Conservation (phyloP, 2,797 vertebrate species). For the Paedocypris micromegethes region DNA sequence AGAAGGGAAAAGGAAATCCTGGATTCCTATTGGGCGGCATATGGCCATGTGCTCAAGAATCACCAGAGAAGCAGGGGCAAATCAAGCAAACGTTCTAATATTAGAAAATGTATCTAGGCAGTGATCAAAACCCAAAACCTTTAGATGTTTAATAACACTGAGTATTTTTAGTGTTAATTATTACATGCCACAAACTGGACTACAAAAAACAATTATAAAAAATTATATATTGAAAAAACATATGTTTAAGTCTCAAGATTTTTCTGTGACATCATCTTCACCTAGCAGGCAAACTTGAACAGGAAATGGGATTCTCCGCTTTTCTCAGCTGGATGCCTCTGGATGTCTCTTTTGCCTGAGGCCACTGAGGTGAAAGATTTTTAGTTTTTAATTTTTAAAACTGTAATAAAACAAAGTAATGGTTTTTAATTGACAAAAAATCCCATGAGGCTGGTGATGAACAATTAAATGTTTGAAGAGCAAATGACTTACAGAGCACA, state of each 20-base stretch:
- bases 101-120: slow-evolving; percentile 81
- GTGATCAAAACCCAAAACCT: slow-evolving; percentile 63
- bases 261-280: not conserved
- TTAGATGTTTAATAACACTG: slow-evolving; percentile 47
- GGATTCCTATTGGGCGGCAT: slow-evolving; percentile 63
- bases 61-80: slow-evolving; percentile 71
- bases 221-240: too few species aligned
- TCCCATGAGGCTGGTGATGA: slow-evolving; percentile 28
- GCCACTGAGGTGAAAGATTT: slow-evolving; percentile 16
- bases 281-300: not conserved
- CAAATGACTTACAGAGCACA: not conserved
- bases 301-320: slow-evolving; percentile 1
- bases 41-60: slow-evolving; percentile 69
- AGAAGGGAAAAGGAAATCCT: slow-evolving; percentile 69
- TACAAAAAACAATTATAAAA: too few species aligned
- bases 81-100: slow-evolving; percentile 80
- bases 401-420: too few species aligned
- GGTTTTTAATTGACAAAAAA: slow-evolving; percentile 12
- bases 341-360: slow-evolving; percentile 17
- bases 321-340: not conserved
- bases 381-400: not conserved
- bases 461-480: slow-evolving; percentile 8
- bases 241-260: too few species aligned
- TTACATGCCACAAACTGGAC: too few species aligned
- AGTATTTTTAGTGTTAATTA: not conserved